Evolutionary conservation across 2,888 invertebrate genomes (phyloP).

Genomic region (Adelognathus sp.): DNA sequence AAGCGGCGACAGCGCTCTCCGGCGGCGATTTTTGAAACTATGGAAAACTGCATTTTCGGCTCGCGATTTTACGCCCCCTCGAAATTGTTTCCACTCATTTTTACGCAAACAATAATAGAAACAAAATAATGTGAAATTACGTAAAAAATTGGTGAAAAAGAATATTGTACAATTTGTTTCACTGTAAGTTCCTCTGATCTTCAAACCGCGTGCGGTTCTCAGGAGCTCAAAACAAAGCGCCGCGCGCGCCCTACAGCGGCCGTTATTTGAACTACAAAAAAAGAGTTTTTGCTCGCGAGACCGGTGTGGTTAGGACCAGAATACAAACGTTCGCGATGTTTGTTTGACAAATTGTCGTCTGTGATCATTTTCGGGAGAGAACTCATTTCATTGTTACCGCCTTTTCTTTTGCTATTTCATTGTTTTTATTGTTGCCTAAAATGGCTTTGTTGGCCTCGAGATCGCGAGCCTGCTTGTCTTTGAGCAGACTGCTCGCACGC

Average conservation of each 20-base stretch:
- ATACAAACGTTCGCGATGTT: neutral
- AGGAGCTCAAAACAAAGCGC: neutral
- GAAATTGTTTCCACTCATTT: constrained; percentile 65
- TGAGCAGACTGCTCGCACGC: constrained; percentile 35
- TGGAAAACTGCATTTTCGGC: neutral
- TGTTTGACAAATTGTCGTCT: neutral
- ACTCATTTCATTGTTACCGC: too few relatives aligned
- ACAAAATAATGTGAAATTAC: neutral
- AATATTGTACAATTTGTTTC: neutral
- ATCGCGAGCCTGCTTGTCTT: constrained; percentile 22
- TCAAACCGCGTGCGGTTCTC: constrained; percentile 24
- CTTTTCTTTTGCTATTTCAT: too few relatives aligned
- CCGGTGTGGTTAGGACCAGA: neutral
- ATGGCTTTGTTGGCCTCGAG: constrained; percentile 48
- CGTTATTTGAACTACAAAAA: neutral
- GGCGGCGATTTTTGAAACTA: too few relatives aligned
- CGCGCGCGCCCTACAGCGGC: neutral
- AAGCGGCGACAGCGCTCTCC: too few relatives aligned
- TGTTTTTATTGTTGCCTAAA: too few relatives aligned
- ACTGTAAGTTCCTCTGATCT: neutral
- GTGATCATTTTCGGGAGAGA: neutral
- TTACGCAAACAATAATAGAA: neutral
- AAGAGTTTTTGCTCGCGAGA: neutral
- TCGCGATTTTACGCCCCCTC: constrained; percentile 71
- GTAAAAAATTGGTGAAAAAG: neutral